These are phyloP conservation scores for Pollenia labialis DNA, from an alignment of 2,888 invertebrate species.

Conservation along the genomic window DNA sequence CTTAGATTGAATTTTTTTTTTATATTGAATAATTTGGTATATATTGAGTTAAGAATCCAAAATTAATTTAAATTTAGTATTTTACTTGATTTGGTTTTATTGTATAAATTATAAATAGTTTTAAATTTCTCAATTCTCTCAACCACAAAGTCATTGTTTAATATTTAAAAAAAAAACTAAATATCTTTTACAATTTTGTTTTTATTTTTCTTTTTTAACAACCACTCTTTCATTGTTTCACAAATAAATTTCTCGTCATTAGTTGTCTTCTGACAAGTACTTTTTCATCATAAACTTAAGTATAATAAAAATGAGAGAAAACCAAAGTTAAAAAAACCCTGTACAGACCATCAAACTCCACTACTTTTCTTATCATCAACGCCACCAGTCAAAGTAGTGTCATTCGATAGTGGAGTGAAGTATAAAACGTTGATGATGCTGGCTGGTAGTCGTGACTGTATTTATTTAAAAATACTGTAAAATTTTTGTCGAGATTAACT, in stretches of 20 bases:
- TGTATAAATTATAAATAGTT: neutral
- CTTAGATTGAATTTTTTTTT: neutral
- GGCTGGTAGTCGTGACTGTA: constrained; percentile 8
- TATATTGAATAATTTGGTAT: neutral
- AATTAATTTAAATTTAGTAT: no score
- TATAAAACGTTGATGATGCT: constrained; percentile 11
- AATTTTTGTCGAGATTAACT: constrained; percentile 57
- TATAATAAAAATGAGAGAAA: constrained; percentile 6
- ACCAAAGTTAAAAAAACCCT: constrained; percentile 27
- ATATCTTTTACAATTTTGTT: constrained; percentile 22
- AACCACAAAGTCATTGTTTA: neutral
- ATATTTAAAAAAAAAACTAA: neutral
- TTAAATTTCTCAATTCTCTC: constrained; percentile 4
- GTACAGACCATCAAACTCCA: constrained; percentile 55
- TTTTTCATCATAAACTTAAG: constrained; percentile 66
- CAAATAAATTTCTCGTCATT: constrained; percentile 69
- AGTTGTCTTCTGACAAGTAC: constrained; percentile 70
- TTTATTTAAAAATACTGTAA: constrained; percentile 25
- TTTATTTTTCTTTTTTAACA: constrained; percentile 14
- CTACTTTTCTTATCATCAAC: constrained; percentile 61
- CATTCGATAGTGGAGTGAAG: constrained; percentile 47
- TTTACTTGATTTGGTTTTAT: neutral
- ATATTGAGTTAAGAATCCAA: no score
- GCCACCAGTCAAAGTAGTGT: constrained; percentile 67
- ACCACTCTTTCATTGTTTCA: constrained; percentile 74